A percentile compares a stretch with the other conserved stretches of the same genome.
Conservation (phyloP, 2,888 invertebrate species). For the Cataglyphis livida region DNA sequence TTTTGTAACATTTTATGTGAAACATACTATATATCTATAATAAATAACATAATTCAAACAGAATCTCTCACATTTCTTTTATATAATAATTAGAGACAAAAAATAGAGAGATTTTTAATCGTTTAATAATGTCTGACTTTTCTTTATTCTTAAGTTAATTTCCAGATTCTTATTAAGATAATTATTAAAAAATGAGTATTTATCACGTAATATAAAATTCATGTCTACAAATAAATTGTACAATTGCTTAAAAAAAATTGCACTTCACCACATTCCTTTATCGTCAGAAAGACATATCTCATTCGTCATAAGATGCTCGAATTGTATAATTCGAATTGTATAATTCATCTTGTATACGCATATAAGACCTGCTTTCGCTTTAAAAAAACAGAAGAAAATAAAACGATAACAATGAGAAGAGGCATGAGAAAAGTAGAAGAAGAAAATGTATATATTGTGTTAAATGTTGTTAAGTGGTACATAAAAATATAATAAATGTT, state of each 20-base stretch:
- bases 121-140: neutral
- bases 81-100: neutral
- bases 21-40: neutral
- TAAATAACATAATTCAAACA: neutral
- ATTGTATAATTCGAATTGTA: neutral
- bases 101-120: neutral
- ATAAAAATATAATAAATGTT: conserved; percentile 81
- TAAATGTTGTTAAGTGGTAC: conserved; percentile 82
- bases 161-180: neutral
- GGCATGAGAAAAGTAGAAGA: neutral
- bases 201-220: too few species aligned
- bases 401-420: neutral
- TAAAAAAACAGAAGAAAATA: neutral
- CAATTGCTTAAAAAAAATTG: neutral
- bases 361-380: neutral
- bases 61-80: neutral
- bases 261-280: neutral
- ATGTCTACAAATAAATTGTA: neutral
- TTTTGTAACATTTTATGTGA: too few species aligned
- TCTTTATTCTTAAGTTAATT: neutral
- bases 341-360: neutral
- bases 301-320: neutral
- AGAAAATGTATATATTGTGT: conserved; percentile 75
- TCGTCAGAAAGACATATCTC: neutral
- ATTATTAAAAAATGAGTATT: neutral